Base-by-base conservation (phyloP, 2,888 invertebrate species). In the Dichetophora obliterata region DNA sequence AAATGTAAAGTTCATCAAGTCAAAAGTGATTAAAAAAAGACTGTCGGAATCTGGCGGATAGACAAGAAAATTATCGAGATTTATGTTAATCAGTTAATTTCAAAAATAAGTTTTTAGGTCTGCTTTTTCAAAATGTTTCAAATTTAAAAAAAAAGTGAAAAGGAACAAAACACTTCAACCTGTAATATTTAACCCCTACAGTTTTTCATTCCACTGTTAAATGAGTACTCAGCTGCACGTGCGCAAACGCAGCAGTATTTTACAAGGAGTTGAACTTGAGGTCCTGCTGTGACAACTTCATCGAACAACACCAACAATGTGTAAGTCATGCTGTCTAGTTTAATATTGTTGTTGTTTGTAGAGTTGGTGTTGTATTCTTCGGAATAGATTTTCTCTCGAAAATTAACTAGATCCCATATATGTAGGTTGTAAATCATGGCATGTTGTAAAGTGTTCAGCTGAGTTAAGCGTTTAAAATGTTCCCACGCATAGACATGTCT, bases 251-350 rank as follows among this genome's bases (percentile, higher is more conserved):
- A 73, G 63, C 63, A 48, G 63, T 63, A 54, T 50, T 34, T 37
- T 31, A 31, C 54, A 37, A 22, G 43, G 61, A 31, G 27, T 24
- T 34, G 27, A 6, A 48, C 4, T 37, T 61, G n/a, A 43, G 54
- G 37, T 72, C 72, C 72, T 72, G 72, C 72, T 59, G 72, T 48
- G 72, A 72, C 24, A 48, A 72, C 72, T 61, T 24, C 37, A 71
- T 71, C 57, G 11, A 31, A 37, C 31, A 34, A 5, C 16, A 65
- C 31, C 14, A 65, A 27, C 16, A 65, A 31, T 6, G 9, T 16
- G 27, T 27, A 59, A 16, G 27, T 27, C 59, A 59, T 22, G 59
- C 24, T 27, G 37, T 14, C 34, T 34, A 37, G 34, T 37, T 65
- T 5, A n/a, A 37, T 5, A 4, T 19, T 34, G 65, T 31, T 34